Conservation (phyloP, 2,888 invertebrate genomes). For the Malacosoma neustria region DNA sequence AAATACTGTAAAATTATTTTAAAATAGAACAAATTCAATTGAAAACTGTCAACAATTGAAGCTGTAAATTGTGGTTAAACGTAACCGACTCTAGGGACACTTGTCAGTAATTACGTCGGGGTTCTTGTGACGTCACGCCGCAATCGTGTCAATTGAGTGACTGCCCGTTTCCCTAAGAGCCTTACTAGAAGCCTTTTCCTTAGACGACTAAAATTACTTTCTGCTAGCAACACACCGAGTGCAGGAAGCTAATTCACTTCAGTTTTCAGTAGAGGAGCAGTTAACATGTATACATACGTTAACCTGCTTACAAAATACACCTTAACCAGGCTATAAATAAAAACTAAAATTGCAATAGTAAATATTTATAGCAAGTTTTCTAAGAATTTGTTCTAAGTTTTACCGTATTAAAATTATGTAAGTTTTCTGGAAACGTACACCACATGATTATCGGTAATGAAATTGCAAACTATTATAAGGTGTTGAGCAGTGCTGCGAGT, state of each 20-base stretch:
- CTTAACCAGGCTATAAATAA: no score
- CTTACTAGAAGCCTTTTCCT: constrained; percentile 71
- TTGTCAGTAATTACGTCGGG: neutral
- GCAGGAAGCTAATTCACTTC: neutral
- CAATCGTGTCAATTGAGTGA: constrained; percentile 2
- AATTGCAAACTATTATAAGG: no score
- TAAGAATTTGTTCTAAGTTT: no score
- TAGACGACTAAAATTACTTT: constrained; percentile 47
- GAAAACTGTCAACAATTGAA: neutral
- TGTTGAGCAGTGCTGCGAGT: no score
- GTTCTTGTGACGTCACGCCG: neutral
- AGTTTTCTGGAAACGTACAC: no score
- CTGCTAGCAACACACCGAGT: neutral
- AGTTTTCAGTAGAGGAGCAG: no score
- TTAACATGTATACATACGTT: no score
- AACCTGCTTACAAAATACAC: no score
- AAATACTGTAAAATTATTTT: neutral
- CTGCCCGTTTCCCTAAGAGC: constrained; percentile 61
- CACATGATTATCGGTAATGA: no score
- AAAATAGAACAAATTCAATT: neutral
- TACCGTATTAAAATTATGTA: no score
- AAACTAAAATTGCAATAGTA: no score
- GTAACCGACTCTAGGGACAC: neutral
- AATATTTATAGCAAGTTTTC: no score
- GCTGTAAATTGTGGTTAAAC: neutral